Base-by-base conservation (phyloP, 2,797 vertebrate genomes). In the Iguana delicatissima region DNA sequence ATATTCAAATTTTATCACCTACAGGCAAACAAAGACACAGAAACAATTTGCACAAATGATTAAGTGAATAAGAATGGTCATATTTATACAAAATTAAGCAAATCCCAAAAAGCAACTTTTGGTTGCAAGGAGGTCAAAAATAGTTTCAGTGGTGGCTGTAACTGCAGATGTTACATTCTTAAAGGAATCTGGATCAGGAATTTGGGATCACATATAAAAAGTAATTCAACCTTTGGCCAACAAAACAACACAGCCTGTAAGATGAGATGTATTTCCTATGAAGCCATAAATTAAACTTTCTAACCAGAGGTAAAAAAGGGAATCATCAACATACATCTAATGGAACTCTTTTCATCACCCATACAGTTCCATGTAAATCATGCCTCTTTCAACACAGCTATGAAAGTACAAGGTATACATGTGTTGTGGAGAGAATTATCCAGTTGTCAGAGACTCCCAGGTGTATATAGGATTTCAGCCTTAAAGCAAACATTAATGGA, bases 1-100 rank as follows among this genome's bases (percentile, higher is more conserved):
- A 42, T 98, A 98, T 94, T 98, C 98, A 97, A 99, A 99, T 92
- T 99, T 98, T 94, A 99, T 98, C 88, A 99, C 95, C 99, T 99
- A 95, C 77, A 95, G 62, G 84, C 73, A 83, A 84, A 4, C 89
- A 93, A 67, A 6, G 94, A 88, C 86, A 42, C 38, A 46, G 16
- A 52, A 85, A n/a, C 4, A 83, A 83, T 55, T 50, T 38, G 59
- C 6, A 35, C 14, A 38, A 88, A 4, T 55, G 13, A 38, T 42
- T 84, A 35, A 80, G 22, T 24, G 55, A 80, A 59, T 24, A 64
- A 16, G 10, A 84, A 76, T 42, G 9, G 46, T n/a, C n/a, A 32
- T 10, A 62, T 6, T 26, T 38, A 46, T 22, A 52, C 9, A 83
- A 46, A 84, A 85, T 52, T n/a, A 81, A 26, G 42, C 24, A 69